These are phyloP conservation scores for Aphodius sticticus DNA, from an alignment of 2,888 invertebrate species.

Conservation along the genomic window DNA sequence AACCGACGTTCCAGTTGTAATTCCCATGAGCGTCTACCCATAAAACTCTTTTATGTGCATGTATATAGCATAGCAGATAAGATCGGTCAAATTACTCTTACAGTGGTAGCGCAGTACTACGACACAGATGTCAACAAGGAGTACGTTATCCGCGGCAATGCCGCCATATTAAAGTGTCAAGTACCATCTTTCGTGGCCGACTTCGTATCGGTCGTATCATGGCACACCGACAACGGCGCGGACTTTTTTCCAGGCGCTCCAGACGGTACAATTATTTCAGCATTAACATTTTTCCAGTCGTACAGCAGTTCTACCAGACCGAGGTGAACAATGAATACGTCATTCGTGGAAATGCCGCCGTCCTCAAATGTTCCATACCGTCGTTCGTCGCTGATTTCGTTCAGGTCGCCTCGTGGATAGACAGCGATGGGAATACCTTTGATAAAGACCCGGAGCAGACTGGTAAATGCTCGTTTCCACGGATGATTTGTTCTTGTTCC, in stretches of 20 bases:
- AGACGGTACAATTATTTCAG: slow-evolving; percentile 49
- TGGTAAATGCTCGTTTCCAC: slow-evolving; percentile 60
- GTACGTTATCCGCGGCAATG: slow-evolving; percentile 89
- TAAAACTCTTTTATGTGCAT: background rate
- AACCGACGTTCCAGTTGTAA: background rate
- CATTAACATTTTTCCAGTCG: slow-evolving; percentile 68
- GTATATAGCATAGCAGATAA: background rate
- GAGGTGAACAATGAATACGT: slow-evolving; percentile 94
- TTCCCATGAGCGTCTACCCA: background rate
- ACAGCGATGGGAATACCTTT: slow-evolving; percentile 80
- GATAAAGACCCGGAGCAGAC: slow-evolving; percentile 67
- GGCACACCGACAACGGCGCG: slow-evolving; percentile 84
- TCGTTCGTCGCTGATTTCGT: slow-evolving; percentile 93
- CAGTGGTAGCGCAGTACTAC: slow-evolving; percentile 83
- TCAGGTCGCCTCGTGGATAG: slow-evolving; percentile 84
- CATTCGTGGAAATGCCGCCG: slow-evolving; percentile 86
- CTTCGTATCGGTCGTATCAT: slow-evolving; percentile 86
- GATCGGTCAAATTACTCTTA: slow-evolving; percentile 29
- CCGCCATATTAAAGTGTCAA: slow-evolving; percentile 88
- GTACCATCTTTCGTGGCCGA: slow-evolving; percentile 93
- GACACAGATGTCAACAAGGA: slow-evolving; percentile 88
- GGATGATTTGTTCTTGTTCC: slow-evolving; percentile 42
- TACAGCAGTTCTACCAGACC: slow-evolving; percentile 88
- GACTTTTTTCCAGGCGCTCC: slow-evolving; percentile 69
- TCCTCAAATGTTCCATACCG: slow-evolving; percentile 88